Conservation (phyloP, 64 coral and sea anemone species). For the Montipora efflorescens region DNA sequence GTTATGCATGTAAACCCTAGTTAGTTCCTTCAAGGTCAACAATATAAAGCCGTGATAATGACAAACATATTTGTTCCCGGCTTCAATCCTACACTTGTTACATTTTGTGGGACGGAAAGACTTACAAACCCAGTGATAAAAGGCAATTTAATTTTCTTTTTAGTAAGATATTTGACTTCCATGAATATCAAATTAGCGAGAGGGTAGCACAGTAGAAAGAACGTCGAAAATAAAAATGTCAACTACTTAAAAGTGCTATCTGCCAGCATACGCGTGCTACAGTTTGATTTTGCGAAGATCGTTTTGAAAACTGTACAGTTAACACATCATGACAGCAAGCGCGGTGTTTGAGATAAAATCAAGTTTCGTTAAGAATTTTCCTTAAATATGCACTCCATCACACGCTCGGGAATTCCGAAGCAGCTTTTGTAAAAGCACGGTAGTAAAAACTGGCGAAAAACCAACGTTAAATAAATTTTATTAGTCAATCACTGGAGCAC, state of each 20-base stretch:
- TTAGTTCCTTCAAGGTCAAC: neutral
- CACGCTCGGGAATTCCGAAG: too few relatives aligned
- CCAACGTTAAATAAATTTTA: neutral
- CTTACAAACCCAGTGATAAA: neutral
- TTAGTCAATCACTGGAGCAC: neutral
- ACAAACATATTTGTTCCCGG: neutral
- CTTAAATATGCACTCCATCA: too few relatives aligned
- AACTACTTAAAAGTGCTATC: neutral
- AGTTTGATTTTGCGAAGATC: neutral
- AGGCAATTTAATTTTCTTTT: too few relatives aligned
- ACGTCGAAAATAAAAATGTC: neutral
- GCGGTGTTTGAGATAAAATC: constrained; percentile 1
- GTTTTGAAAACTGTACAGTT: neutral
- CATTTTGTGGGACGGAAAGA: neutral
- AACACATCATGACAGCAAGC: neutral
- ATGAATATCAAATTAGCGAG: neutral
- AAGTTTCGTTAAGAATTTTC: neutral
- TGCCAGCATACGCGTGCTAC: neutral
- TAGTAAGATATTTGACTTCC: neutral
- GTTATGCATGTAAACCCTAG: neutral
- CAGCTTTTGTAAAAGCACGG: too few relatives aligned
- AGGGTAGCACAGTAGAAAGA: neutral
- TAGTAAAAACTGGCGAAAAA: neutral
- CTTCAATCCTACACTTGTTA: neutral
- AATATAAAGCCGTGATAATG: neutral